These are phyloP conservation scores for Podocnemis expansa DNA, from an alignment of 2,113 vertebrate species.

Conservation along the genomic window DNA sequence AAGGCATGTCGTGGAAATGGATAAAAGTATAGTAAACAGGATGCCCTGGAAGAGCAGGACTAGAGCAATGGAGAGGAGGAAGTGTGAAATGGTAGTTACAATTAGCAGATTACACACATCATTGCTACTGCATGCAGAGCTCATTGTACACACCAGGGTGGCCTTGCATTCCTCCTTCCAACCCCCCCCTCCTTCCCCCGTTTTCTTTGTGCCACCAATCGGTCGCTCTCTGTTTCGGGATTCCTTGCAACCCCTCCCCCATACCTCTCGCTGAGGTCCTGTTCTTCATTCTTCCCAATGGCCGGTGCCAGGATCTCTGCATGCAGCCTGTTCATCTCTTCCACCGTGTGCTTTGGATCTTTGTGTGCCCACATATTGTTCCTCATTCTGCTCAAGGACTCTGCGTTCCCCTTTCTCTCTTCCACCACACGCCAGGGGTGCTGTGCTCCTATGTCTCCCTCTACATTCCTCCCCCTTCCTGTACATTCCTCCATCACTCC, in stretches of 20 bases:
- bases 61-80: background rate
- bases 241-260: background rate
- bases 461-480: background rate
- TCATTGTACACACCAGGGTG: background rate
- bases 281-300: background rate
- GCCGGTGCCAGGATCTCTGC: background rate
- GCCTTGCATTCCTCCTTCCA: background rate
- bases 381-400: background rate
- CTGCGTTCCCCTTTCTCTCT: background rate
- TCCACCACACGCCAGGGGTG: background rate
- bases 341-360: background rate
- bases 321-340: background rate
- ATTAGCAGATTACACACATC: background rate
- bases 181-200: background rate
- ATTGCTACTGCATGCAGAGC: background rate
- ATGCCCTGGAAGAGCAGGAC: background rate
- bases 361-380: background rate
- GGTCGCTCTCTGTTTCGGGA: background rate
- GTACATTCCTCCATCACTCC: background rate
- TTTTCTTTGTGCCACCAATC: background rate
- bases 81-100: rapidly evolving
- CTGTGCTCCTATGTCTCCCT: too few relatives aligned
- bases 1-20: background rate
- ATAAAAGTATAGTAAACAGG: background rate
- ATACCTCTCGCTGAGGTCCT: rapidly evolving